Base-by-base conservation (phyloP, 1,140 invertebrate genomes). In the Diorhabda sublineata region DNA sequence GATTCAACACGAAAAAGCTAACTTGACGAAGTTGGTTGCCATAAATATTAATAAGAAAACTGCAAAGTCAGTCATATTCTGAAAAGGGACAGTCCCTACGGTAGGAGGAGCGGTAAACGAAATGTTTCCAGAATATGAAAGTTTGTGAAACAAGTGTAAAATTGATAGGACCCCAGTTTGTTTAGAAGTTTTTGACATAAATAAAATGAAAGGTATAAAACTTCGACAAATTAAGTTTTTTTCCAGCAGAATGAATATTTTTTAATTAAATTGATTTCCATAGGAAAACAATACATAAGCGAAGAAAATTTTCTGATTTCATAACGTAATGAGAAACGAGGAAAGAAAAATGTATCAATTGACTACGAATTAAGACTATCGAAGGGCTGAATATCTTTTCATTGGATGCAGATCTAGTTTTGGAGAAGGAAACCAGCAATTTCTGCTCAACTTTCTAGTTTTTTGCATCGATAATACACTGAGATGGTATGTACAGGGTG, bases 141-240 rank as follows among this genome's bases (percentile, higher is more conserved):
- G 59, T 71, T 57, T 60, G 45, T 43, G 61, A 64, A 68, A 71
- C 70, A 71, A 71, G 61, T 71, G 66, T 71, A 68, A 68, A 71
- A 71, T 71, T 68, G 66, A 71, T 68, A 68, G 69, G 70, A 45
- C 63, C 64, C 61, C 44, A 61, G 66, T 70, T 57, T 42, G 59
- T 64, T 42, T 7, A 2, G 26, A 71, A 71, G 45, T 57, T 71
- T 68, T 71, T 42, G 60, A 61, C 70, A 68, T 71, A 68, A 71
- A 71, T 71, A 70, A 60, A 26, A 60, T 7, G 42, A 11, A 60
- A 26, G 58, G 58, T 6, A n/a, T 60, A n/a, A 60, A 26, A 56
- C 52, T 26, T 60, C 6, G 2, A 26, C 8, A 42, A 60, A 60
- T 42, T 11, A 60, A 60, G 3, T n/a, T 3, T 60, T 11, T 26